phyloP scores from a whole-genome alignment of 2,113 vertebrate species.

The Heterotilapia buettikoferi region DNA sequence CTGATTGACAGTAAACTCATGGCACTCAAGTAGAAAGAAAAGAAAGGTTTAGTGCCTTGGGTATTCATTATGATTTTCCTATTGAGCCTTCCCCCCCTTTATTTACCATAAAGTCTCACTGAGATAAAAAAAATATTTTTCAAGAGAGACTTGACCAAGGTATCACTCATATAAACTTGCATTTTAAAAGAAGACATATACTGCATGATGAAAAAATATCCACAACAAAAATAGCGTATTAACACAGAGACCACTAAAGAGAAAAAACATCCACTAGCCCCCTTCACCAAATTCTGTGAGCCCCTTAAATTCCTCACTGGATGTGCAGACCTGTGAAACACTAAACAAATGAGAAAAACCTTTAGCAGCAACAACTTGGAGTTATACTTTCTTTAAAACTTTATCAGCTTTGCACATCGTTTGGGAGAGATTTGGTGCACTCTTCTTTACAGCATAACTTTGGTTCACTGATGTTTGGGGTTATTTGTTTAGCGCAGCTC shows the following conservation, averaged over 20 bases:
- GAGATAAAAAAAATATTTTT: neutral
- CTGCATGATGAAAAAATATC: neutral
- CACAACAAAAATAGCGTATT: neutral
- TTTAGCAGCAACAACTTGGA: accelerated
- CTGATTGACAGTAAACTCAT: neutral
- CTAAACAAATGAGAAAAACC: neutral
- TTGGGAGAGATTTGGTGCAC: neutral
- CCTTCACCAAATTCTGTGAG: neutral
- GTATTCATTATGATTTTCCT: neutral
- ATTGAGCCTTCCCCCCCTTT: neutral
- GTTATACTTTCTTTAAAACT: neutral
- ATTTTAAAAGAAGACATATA: neutral
- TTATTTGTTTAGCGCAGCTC: neutral
- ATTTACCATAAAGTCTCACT: neutral
- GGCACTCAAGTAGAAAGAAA: neutral
- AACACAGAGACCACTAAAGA: neutral
- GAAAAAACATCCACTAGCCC: neutral
- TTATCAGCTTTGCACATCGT: neutral
- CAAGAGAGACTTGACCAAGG: neutral
- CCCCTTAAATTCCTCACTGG: neutral
- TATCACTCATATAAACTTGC: neutral
- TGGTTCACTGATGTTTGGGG: neutral
- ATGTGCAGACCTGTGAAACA: neutral
- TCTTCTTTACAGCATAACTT: neutral
- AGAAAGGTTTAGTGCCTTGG: neutral